Evolutionary conservation across 2,113 vertebrate genomes (phyloP).

Genomic region (Melanocharis versteri): DNA sequence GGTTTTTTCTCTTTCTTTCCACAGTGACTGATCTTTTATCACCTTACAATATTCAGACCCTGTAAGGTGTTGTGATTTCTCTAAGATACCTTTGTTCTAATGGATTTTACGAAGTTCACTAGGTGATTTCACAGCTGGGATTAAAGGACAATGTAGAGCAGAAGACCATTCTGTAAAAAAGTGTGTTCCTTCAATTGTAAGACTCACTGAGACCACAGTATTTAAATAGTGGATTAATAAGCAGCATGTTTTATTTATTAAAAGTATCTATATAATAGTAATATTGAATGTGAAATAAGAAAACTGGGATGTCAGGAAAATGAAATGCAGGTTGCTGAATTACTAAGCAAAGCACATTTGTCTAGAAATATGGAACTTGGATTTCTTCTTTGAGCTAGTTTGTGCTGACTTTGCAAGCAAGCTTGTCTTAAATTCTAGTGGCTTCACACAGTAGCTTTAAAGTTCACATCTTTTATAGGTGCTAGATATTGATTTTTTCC

Average conservation of each 20-base stretch:
- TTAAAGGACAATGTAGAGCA: neutral
- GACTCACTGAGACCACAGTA: neutral
- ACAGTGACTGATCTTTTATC: neutral
- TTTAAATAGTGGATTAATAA: neutral
- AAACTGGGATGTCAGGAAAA: neutral
- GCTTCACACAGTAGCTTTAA: neutral
- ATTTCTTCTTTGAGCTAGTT: neutral
- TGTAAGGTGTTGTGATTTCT: neutral
- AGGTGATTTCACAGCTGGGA: neutral
- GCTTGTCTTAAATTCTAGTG: neutral
- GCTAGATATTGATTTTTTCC: neutral
- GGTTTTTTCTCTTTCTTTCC: neutral
- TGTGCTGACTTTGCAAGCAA: neutral
- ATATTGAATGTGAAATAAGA: neutral
- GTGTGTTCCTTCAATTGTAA: neutral
- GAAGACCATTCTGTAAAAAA: neutral
- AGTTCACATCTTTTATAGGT: neutral
- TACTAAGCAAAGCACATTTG: neutral
- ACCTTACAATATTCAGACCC: neutral
- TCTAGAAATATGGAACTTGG: neutral
- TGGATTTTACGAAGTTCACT: neutral
- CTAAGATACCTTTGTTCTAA: neutral
- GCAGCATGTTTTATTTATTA: neutral
- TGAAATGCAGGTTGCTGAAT: neutral
- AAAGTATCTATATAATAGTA: neutral